A percentile compares a stretch with the other conserved stretches of the same genome.
These are phyloP conservation scores for Camelus bactrianus DNA, from an alignment of 2,113 vertebrate species.

Conservation along the genomic window DNA sequence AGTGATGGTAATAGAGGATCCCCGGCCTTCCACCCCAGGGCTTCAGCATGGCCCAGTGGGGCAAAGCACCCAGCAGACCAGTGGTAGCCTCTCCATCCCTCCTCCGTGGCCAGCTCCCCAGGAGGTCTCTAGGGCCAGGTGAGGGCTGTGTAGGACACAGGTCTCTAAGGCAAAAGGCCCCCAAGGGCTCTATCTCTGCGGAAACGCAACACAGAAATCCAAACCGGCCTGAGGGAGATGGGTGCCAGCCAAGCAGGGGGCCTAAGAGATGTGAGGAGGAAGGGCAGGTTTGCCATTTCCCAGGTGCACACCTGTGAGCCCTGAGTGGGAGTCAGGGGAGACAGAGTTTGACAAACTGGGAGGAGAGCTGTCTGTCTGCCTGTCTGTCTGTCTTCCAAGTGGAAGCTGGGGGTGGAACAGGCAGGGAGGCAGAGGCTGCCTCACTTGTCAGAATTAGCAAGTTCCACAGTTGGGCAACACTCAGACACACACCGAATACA, in stretches of 20 bases:
- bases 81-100: neutral
- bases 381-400: conserved; percentile 79
- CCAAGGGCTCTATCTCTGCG: conserved; percentile 50
- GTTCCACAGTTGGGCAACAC: conserved; percentile 65
- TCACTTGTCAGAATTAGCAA: conserved; percentile 65
- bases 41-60: neutral
- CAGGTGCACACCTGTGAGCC: conserved; percentile 64
- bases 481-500: conserved; percentile 37
- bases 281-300: neutral
- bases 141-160: neutral
- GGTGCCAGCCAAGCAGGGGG: neutral
- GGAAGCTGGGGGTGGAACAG: conserved; percentile 78
- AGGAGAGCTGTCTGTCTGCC: conserved; percentile 82
- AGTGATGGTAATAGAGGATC: neutral
- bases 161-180: conserved; percentile 56
- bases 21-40: neutral
- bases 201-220: conserved; percentile 59
- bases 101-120: neutral
- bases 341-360: conserved; percentile 80
- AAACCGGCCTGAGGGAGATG: neutral
- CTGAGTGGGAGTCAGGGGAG: conserved; percentile 72
- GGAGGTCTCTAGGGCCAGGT: conserved; percentile 38
- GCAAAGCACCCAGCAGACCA: neutral
- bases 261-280: neutral
- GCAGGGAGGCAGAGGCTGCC: conserved; percentile 57